Conservation (phyloP, 2,888 invertebrate species). For the Chorisops tibialis region DNA sequence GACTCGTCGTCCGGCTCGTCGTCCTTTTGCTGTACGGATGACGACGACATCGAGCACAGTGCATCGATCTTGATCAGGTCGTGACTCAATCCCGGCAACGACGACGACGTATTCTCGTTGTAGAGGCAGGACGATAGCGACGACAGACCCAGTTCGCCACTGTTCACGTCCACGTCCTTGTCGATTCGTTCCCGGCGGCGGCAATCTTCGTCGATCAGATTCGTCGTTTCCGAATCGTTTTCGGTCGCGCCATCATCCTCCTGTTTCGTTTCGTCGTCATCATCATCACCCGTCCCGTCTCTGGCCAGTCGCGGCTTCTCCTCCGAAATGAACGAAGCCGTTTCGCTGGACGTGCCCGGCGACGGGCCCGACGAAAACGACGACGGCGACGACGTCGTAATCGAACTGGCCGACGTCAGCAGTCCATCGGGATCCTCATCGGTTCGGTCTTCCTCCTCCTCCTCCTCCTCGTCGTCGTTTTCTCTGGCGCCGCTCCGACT, state of each 20-base stretch:
- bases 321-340: conserved; percentile 30
- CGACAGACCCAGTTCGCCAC: conserved; percentile 43
- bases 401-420: conserved; percentile 43
- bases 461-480: conserved; percentile 28
- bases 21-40: background rate
- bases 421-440: conserved; percentile 24
- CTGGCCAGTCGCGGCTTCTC: background rate
- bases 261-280: background rate
- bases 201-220: background rate
- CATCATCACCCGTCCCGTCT: no score
- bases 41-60: conserved; percentile 33
- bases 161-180: conserved; percentile 18
- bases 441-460: conserved; percentile 35
- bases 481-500: conserved; percentile 3
- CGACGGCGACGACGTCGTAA: conserved; percentile 51
- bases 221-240: background rate
- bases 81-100: conserved; percentile 30
- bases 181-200: background rate
- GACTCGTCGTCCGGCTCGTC: no score
- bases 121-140: conserved; percentile 43
- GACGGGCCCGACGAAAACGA: conserved; percentile 51
- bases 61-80: conserved; percentile 33
- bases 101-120: conserved; percentile 33
- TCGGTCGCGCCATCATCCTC: background rate
- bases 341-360: conserved; percentile 43